phyloP scores from a whole-genome alignment of 2,113 vertebrate genomes.

The Ibidorhyncha struthersii region DNA sequence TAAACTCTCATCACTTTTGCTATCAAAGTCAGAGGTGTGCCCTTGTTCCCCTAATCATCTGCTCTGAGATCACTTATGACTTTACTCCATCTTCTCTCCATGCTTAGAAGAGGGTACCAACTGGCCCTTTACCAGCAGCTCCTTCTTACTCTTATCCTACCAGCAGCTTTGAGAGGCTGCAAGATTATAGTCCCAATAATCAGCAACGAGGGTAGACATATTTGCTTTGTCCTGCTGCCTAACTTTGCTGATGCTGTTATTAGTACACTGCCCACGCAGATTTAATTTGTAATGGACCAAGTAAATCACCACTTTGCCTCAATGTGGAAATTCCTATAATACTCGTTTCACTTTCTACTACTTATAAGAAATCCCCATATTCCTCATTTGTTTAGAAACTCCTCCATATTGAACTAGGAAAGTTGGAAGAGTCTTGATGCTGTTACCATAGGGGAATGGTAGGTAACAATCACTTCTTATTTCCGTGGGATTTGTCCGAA shows the following conservation, averaged over 20 bases:
- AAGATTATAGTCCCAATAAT: background rate
- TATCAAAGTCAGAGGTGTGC: background rate
- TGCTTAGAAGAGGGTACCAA: background rate
- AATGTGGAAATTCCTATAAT: background rate
- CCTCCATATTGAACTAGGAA: background rate
- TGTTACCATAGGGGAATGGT: background rate
- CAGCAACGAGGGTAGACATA: background rate
- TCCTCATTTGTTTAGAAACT: background rate
- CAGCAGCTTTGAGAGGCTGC: background rate
- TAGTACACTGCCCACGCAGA: background rate
- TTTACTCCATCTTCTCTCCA: background rate
- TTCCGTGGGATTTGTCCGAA: background rate
- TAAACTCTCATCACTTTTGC: background rate
- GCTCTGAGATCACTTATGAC: background rate
- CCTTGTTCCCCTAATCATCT: background rate
- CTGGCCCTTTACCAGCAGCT: background rate
- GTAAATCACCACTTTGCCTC: background rate
- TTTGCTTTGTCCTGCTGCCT: background rate
- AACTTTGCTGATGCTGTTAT: background rate
- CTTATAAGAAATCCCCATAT: background rate
- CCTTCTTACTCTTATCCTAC: background rate
- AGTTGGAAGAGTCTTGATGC: background rate
- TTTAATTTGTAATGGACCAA: background rate
- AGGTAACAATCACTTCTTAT: background rate
- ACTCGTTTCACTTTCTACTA: background rate